These are phyloP conservation scores for Heterodera filipjevi DNA, from an alignment of 2,888 invertebrate genomes.

Conservation along the genomic window DNA sequence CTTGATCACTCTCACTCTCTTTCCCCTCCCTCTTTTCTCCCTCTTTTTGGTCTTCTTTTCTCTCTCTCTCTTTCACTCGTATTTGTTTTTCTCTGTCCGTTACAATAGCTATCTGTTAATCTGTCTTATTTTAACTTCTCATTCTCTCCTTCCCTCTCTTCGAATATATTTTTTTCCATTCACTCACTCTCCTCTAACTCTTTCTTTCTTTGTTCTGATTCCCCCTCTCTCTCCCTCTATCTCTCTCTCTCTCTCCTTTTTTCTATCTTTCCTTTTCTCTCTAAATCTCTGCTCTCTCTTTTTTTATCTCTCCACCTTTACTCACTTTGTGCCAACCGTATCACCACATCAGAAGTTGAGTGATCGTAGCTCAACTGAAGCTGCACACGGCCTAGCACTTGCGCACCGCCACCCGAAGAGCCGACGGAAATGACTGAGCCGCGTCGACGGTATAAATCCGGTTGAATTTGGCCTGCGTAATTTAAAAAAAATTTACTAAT, in stretches of 20 bases:
- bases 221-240: no score
- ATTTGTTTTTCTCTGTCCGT: no score
- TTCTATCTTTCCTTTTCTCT: no score
- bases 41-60: not conserved
- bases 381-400: conserved; percentile 37
- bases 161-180: no score
- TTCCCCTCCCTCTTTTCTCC: no score
- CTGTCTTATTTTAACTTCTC: no score
- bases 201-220: no score
- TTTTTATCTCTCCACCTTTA: not conserved
- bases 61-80: not conserved
- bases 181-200: no score
- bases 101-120: no score
- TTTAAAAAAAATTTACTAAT: conserved; percentile 6
- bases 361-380: conserved; percentile 45
- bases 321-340: conserved; percentile 39
- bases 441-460: conserved; percentile 47
- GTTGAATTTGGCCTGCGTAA: conserved; percentile 43
- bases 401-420: conserved; percentile 17
- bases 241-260: no score
- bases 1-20: no score
- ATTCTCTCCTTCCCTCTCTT: no score
- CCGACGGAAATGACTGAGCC: conserved; percentile 38
- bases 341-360: conserved; percentile 40
- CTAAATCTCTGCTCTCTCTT: not conserved